phyloP scores from a whole-genome alignment of 2,888 invertebrate genomes.

The Salticus scenicus region DNA sequence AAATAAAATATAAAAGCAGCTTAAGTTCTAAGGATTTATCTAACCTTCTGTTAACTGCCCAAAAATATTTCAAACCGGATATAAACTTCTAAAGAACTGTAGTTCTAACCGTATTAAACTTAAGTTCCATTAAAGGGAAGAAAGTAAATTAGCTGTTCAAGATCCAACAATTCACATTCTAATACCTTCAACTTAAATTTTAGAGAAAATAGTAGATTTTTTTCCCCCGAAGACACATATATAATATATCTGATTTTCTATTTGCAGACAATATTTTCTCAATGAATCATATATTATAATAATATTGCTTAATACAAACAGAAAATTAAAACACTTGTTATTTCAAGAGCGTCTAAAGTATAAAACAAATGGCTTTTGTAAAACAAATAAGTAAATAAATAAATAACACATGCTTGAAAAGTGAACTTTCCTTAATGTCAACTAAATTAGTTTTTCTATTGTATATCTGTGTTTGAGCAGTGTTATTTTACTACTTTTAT shows the following conservation, averaged over 20 bases:
- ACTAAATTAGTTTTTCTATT: background rate
- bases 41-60: conserved; percentile 36
- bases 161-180: conserved; percentile 37
- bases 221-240: too few relatives aligned
- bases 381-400: background rate
- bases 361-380: background rate
- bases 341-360: too few relatives aligned
- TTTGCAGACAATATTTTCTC: too few relatives aligned
- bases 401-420: background rate
- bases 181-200: background rate
- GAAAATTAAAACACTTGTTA: too few relatives aligned
- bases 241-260: too few relatives aligned
- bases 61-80: background rate
- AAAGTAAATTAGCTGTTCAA: conserved; percentile 57
- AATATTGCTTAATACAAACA: too few relatives aligned
- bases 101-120: conserved; percentile 5
- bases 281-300: too few relatives aligned
- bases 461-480: too few relatives aligned
- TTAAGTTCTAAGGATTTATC: conserved; percentile 53
- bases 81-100: background rate
- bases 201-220: too few relatives aligned
- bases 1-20: too few relatives aligned
- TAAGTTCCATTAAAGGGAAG: conserved; percentile 56
- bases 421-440: background rate
- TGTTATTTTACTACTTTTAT: too few relatives aligned